Evolutionary conservation across 2,113 vertebrate genomes (phyloP).

Genomic region (Prionailurus viverrinus): DNA sequence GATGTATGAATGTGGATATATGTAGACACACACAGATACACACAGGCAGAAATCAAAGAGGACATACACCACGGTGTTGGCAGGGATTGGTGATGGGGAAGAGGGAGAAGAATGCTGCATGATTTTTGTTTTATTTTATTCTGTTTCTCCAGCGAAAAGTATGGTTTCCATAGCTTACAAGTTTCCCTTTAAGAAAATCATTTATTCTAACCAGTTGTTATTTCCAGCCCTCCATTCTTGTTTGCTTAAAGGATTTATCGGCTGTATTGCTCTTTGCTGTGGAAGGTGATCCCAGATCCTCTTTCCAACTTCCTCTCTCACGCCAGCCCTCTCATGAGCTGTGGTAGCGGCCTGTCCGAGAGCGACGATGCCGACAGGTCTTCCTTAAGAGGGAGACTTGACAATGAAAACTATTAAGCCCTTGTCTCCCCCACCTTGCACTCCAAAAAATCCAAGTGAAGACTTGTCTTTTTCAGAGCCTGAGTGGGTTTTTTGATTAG

Average conservation of each 20-base stretch:
- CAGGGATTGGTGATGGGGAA: background rate
- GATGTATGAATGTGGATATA: background rate
- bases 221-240: background rate
- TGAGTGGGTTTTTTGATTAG: background rate
- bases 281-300: background rate
- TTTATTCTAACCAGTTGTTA: constrained; percentile 21
- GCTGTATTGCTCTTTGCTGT: background rate
- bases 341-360: background rate
- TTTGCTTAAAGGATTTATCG: constrained; percentile 25
- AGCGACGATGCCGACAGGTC: background rate
- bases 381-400: background rate
- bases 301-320: background rate
- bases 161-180: constrained; percentile 22
- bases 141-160: constrained; percentile 29
- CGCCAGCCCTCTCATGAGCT: background rate
- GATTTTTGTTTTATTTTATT: constrained; percentile 52
- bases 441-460: background rate
- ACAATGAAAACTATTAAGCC: background rate
- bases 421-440: background rate
- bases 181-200: constrained; percentile 14
- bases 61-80: constrained; percentile 38
- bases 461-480: background rate
- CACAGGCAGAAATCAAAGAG: background rate
- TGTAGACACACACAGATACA: background rate
- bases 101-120: background rate